These are phyloP conservation scores for Calcarius lapponicus DNA, from an alignment of 2,797 vertebrate genomes.

Conservation along the genomic window DNA sequence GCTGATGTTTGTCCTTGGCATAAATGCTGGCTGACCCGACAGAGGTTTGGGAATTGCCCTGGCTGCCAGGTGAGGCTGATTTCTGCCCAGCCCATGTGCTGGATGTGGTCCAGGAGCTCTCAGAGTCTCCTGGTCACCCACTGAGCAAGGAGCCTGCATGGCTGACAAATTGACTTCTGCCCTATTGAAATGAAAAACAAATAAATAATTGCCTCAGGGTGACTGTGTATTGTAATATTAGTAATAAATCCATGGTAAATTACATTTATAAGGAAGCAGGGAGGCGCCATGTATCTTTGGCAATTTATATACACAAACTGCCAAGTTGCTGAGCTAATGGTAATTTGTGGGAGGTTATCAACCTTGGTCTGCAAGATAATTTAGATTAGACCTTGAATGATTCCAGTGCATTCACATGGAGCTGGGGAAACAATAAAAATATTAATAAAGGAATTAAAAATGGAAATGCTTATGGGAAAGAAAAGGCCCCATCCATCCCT, in stretches of 20 bases:
- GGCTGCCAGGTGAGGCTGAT: neutral
- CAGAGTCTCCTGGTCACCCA: neutral
- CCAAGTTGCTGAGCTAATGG: slow-evolving; percentile 45
- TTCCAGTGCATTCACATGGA: neutral
- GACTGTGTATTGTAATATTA: neutral
- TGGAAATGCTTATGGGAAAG: neutral
- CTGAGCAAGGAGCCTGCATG: neutral
- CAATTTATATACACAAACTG: slow-evolving; percentile 40
- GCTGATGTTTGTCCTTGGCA: neutral
- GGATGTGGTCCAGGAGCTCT: neutral
- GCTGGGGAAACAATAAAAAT: neutral
- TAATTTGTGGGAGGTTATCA: slow-evolving; percentile 50
- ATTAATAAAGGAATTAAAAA: slow-evolving; percentile 9
- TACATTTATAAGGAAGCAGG: slow-evolving; percentile 38
- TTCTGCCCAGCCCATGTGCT: neutral
- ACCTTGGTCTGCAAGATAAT: slow-evolving; percentile 21
- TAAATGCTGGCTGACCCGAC: neutral
- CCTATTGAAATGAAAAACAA: slow-evolving; percentile 42
- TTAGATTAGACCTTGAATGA: neutral
- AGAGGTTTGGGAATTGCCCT: neutral
- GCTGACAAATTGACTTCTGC: slow-evolving; percentile 36
- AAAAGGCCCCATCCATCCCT: neutral
- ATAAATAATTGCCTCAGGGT: slow-evolving; percentile 43
- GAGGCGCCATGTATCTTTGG: slow-evolving; percentile 25
- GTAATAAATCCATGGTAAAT: slow-evolving; percentile 46